Percentiles rank a stretch among this genome's conserved stretches.
These are phyloP conservation scores for Argyrosomus regius DNA, from an alignment of 2,797 vertebrate genomes.

Conservation along the genomic window DNA sequence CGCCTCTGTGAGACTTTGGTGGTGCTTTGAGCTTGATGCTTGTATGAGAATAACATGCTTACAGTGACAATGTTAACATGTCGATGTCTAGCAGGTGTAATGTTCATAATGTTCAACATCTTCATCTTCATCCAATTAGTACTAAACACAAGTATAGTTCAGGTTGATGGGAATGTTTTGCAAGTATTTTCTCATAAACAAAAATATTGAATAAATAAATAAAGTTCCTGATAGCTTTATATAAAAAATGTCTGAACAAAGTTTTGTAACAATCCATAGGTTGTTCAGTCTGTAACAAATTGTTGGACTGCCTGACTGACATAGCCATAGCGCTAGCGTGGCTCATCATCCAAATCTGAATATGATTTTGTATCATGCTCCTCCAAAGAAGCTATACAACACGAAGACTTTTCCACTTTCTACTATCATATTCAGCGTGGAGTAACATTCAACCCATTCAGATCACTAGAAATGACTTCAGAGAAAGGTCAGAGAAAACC, in stretches of 20 bases:
- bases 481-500: not conserved
- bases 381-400: not conserved
- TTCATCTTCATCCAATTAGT: too few relatives aligned
- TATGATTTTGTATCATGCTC: not conserved
- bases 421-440: not conserved
- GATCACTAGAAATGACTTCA: not conserved
- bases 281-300: not conserved
- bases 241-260: not conserved
- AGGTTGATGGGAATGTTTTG: too few relatives aligned
- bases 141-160: too few relatives aligned
- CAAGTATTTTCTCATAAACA: not conserved
- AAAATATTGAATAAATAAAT: not conserved
- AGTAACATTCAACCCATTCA: not conserved
- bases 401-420: not conserved
- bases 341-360: not conserved
- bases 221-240: not conserved
- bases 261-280: not conserved
- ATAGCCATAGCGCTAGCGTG: not conserved
- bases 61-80: too few relatives aligned
- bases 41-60: too few relatives aligned
- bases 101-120: too few relatives aligned
- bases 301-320: not conserved
- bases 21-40: too few relatives aligned
- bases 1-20: not conserved
- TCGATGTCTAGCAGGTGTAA: too few relatives aligned